These are phyloP conservation scores for Triplophysa tibetana DNA, from an alignment of 2,113 vertebrate genomes.

Conservation along the genomic window DNA sequence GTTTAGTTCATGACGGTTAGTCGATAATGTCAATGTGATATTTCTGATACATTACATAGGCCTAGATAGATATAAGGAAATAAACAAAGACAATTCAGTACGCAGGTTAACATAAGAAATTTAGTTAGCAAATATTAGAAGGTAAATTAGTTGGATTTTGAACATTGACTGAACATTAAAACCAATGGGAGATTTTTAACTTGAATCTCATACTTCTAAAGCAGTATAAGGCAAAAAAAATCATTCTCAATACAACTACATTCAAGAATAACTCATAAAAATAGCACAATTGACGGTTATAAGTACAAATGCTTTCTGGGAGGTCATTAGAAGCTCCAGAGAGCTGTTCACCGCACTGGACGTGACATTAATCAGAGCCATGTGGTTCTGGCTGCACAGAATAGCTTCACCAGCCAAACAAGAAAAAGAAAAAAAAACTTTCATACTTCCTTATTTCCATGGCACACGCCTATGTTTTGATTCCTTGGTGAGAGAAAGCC, in stretches of 20 bases:
- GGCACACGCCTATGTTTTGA: slow-evolving; percentile 68
- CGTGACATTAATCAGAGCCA: slow-evolving; percentile 37
- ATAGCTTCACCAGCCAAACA: slow-evolving; percentile 45
- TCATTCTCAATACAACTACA: not conserved
- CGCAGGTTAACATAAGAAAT: no score
- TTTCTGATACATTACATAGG: no score
- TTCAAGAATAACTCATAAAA: not conserved
- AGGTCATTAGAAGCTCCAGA: slow-evolving; percentile 30
- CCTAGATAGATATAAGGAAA: not conserved
- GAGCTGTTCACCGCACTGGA: slow-evolving; percentile 28
- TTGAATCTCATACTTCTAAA: no score
- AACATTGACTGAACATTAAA: not conserved
- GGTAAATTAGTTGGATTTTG: not conserved
- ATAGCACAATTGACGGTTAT: slow-evolving; percentile 14
- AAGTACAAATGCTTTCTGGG: slow-evolving; percentile 32
- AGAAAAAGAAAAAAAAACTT: slow-evolving; percentile 29
- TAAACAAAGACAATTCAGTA: not conserved
- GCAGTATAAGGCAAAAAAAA: no score
- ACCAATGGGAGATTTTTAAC: no score
- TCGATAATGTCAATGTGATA: no score
- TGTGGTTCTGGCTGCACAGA: slow-evolving; percentile 33
- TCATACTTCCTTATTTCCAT: slow-evolving; percentile 53
- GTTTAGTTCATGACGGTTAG: no score
- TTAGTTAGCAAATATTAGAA: not conserved
- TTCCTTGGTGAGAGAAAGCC: slow-evolving; percentile 55